phyloP scores from a whole-genome alignment of 2,888 invertebrate genomes.

The Busseola fusca region DNA sequence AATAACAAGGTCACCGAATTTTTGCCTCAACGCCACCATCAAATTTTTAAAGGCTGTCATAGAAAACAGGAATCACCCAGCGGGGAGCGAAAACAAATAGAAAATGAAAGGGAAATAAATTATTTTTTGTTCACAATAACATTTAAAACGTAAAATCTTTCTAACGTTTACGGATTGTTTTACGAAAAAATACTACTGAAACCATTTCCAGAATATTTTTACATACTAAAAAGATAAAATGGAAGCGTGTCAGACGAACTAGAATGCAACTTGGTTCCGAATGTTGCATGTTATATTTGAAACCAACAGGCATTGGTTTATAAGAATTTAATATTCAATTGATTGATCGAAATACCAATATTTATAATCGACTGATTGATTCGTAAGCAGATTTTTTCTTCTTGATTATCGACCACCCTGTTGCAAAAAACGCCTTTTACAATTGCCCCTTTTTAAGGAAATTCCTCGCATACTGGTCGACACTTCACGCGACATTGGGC shows the following conservation, averaged over 20 bases:
- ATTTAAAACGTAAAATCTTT: conserved; percentile 53
- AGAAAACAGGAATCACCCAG: conserved; percentile 44
- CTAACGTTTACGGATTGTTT: conserved; percentile 47
- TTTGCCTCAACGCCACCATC: neutral
- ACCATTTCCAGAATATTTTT: conserved; percentile 56
- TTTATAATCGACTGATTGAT: neutral
- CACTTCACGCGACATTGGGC: too few species aligned
- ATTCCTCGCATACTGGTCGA: too few species aligned
- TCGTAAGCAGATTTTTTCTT: neutral
- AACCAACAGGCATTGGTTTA: neutral
- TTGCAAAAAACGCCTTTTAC: neutral
- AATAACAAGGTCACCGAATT: neutral
- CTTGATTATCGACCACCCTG: neutral
- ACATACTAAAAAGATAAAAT: conserved; percentile 53
- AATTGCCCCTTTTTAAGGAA: neutral
- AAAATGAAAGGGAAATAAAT: conserved; percentile 46
- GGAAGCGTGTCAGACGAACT: conserved; percentile 4
- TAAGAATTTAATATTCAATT: neutral
- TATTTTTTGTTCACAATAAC: conserved; percentile 33
- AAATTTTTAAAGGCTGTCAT: conserved; percentile 8
- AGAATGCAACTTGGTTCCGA: conserved; percentile 27
- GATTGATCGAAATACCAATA: neutral
- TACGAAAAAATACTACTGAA: conserved; percentile 45
- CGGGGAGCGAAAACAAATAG: conserved; percentile 22
- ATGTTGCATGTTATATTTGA: neutral